phyloP scores from a whole-genome alignment of 2,888 invertebrate genomes.

The Hylaea fasciaria region DNA sequence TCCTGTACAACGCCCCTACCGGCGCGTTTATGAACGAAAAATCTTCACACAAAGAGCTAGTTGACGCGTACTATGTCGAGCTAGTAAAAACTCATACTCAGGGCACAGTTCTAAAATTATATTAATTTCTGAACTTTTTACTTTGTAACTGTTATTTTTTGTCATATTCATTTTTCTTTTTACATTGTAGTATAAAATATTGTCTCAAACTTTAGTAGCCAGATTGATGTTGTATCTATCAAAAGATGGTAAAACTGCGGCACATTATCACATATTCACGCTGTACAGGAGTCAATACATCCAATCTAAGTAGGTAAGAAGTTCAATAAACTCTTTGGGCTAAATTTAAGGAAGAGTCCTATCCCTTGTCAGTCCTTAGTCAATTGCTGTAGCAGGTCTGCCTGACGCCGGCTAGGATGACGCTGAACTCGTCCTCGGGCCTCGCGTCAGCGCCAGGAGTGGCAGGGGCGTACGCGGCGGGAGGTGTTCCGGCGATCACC shows the following conservation, averaged over 20 bases:
- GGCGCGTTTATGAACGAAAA: no score
- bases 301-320: constrained; percentile 47
- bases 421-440: constrained; percentile 94
- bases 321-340: constrained; percentile 63
- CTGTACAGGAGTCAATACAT: constrained; percentile 41
- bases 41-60: no score
- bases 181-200: neutral
- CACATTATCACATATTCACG: constrained; percentile 39
- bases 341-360: constrained; percentile 59
- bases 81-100: no score
- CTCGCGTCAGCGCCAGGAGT: constrained; percentile 83
- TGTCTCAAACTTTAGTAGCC: neutral
- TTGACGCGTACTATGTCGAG: no score
- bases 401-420: constrained; percentile 93
- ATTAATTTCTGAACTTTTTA: no score
- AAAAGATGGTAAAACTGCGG: constrained; percentile 3
- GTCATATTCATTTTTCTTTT: neutral
- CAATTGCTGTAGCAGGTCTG: constrained; percentile 94
- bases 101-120: no score
- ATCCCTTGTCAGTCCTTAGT: constrained; percentile 62
- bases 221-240: neutral
- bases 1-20: no score
- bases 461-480: constrained; percentile 71
- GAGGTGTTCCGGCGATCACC: constrained; percentile 83
- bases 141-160: no score